Conservation (phyloP, 2,797 vertebrate genomes). For the Clarias fuscus region DNA sequence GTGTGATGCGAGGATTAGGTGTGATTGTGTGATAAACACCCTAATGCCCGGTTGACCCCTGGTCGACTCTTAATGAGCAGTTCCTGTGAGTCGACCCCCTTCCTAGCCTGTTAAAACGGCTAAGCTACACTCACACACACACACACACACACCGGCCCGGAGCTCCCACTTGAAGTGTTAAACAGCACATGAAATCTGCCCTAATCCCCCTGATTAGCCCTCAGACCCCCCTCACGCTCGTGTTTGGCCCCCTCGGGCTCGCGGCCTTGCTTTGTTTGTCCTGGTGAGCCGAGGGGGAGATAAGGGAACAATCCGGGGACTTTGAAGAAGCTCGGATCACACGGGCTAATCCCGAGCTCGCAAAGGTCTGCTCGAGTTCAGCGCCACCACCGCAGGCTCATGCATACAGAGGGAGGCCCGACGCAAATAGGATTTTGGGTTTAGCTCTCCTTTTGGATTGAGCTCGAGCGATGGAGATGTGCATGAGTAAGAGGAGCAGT, state of each 20-base stretch:
- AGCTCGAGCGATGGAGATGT: slow-evolving; percentile 25
- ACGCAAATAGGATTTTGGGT: slow-evolving; percentile 74
- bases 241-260: slow-evolving; percentile 75
- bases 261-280: slow-evolving; percentile 77
- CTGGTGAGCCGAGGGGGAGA: slow-evolving; percentile 71
- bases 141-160: slow-evolving; percentile 60
- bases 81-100: slow-evolving; percentile 75
- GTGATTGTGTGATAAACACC: slow-evolving; percentile 77
- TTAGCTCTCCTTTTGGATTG: slow-evolving; percentile 47
- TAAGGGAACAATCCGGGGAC: slow-evolving; percentile 70
- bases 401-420: slow-evolving; percentile 67
- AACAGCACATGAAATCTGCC: slow-evolving; percentile 54
- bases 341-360: slow-evolving; percentile 73
- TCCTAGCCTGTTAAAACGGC: slow-evolving; percentile 68
- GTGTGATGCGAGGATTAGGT: slow-evolving; percentile 66
- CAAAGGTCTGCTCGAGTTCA: slow-evolving; percentile 76
- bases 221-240: slow-evolving; percentile 67
- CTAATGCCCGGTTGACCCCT: slow-evolving; percentile 74
- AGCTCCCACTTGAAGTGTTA: slow-evolving; percentile 52
- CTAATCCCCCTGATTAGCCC: slow-evolving; percentile 81
- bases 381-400: slow-evolving; percentile 68
- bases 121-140: slow-evolving; percentile 45
- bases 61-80: slow-evolving; percentile 78
- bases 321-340: slow-evolving; percentile 79
- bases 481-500: neutral